Base-by-base conservation (phyloP, 2,113 vertebrate species). In the Garra rufa region DNA sequence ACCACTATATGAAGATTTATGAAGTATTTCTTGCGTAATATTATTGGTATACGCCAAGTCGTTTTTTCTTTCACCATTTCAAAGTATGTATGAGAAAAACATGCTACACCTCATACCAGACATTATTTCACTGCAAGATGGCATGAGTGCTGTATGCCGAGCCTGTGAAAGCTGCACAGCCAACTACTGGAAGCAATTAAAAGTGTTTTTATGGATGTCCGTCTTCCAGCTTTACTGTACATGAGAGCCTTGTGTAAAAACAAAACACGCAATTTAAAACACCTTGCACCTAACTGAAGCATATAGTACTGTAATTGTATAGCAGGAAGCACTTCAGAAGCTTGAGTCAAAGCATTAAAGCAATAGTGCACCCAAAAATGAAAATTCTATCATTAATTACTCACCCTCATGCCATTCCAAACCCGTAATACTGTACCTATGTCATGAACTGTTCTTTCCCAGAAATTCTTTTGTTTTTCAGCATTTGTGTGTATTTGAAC, bases 151-250 rank as follows among this genome's bases (percentile, higher is more conserved):
- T 67, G 84, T 50, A 28, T 21, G 38, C 83, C 1, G 59, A 78
- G 15, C 83, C 24, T 73, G 70, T 28, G 14, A 52, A 69, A 85
- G 81, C 43, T 80, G 71, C 69, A 90, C 57, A 78, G 50, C 41
- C 76, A 84, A 87, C 88, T 83, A 86, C 88, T 92, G 91, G 73
- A 92, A 91, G 82, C 87, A 88, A 83, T 93, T 89, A 89, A 88
- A 90, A 87, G 43, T n/a, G 10, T 84, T 87, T 89, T 63, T 85
- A 84, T 83, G 85, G 80, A 78, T 78, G 65, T 87, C 88, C 82
- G 77, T 48, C 85, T 61, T 87, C 82, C 73, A 85, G 87, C 81
- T 89, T 78, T 83, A 67, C 69, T 48, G 48, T 77, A 89, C 83
- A 88, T 61, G 17, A 55, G 52, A 88, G 76, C 73, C 50, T 69